Conservation (phyloP, 2,113 vertebrate genomes). For the Podarcis cretensis region DNA sequence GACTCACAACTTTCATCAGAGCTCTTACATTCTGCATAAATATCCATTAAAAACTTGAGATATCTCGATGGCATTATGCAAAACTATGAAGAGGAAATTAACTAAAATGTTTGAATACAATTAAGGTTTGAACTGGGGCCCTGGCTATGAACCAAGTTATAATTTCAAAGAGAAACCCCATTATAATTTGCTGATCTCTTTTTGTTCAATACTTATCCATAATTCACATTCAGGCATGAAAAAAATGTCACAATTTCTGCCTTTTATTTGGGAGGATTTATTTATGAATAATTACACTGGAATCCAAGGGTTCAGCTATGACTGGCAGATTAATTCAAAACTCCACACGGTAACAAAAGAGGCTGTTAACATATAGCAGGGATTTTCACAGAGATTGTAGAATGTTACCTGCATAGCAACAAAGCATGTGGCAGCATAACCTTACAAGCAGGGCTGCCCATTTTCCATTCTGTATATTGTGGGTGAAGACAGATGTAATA, state of each 20-base stretch:
- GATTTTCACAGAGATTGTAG: constrained; percentile 59
- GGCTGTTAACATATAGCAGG: constrained; percentile 50
- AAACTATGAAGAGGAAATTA: constrained; percentile 83
- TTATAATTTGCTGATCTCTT: constrained; percentile 63
- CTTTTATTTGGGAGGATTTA: constrained; percentile 62
- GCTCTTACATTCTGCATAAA: constrained; percentile 79
- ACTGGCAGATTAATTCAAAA: constrained; percentile 67
- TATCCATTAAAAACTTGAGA: constrained; percentile 76
- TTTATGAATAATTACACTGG: constrained; percentile 65
- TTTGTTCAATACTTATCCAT: constrained; percentile 60
- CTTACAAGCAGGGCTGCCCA: constrained; percentile 64
- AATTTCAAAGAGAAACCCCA: constrained; percentile 60
- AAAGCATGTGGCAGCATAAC: constrained; percentile 49
- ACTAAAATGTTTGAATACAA: constrained; percentile 84
- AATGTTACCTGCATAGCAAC: constrained; percentile 50
- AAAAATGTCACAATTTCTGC: constrained; percentile 61
- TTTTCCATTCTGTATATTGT: constrained; percentile 3
- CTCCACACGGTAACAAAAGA: constrained; percentile 59
- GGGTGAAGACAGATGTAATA: constrained; percentile 17
- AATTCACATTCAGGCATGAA: constrained; percentile 63
- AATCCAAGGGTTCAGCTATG: constrained; percentile 58
- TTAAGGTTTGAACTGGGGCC: constrained; percentile 76
- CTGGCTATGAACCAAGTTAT: constrained; percentile 77
- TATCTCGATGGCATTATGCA: constrained; percentile 80
- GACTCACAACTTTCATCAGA: constrained; percentile 60